These are phyloP conservation scores for Biston betularia DNA, from an alignment of 2,888 invertebrate species.

Conservation along the genomic window DNA sequence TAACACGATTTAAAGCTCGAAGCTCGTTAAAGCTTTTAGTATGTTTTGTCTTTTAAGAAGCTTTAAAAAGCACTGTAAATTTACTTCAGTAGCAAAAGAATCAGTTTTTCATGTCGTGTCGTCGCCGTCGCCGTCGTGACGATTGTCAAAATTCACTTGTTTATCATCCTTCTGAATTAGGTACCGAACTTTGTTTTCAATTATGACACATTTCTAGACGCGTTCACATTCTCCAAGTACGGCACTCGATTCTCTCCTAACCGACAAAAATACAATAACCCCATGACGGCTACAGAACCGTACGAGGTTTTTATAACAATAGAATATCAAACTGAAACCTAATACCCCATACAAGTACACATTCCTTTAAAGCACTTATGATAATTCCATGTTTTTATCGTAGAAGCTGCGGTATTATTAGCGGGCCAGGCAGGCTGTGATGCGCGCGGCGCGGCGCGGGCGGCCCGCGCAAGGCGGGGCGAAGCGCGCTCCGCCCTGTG, in stretches of 20 bases:
- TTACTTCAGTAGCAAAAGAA: background rate
- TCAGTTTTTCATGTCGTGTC: no score
- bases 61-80: background rate
- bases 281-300: constrained; percentile 13
- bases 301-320: constrained; percentile 34
- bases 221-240: constrained; percentile 16
- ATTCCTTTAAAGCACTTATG: constrained; percentile 81
- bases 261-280: constrained; percentile 10
- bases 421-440: constrained; percentile 48
- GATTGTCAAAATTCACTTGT: background rate
- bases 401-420: constrained; percentile 80
- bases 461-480: constrained; percentile 62
- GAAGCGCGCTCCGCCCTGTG: constrained; percentile 67
- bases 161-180: background rate
- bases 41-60: no score
- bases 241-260: constrained; percentile 18
- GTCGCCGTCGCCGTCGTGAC: background rate
- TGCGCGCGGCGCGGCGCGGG: constrained; percentile 46
- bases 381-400: constrained; percentile 85
- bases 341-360: constrained; percentile 73
- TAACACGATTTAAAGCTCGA: no score
- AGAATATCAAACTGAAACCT: constrained; percentile 44
- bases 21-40: no score
- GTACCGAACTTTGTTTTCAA: constrained; percentile 25
- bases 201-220: constrained; percentile 5